Base-by-base conservation (phyloP, 2,888 invertebrate species). In the Venusia cambrica region DNA sequence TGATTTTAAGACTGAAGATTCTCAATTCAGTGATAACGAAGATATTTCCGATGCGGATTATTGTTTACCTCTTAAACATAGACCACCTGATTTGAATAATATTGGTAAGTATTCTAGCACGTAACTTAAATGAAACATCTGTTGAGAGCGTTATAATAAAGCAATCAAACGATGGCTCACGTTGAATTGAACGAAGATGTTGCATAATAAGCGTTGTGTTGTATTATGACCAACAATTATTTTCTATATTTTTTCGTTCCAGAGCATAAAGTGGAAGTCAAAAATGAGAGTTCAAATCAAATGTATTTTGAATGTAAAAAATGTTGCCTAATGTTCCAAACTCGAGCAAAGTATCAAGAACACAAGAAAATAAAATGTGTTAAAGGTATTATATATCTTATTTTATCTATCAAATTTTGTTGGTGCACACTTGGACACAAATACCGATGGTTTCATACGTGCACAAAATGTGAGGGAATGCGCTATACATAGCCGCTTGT, bases 1-100 rank as follows among this genome's bases (percentile, higher is more conserved):
- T 26, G 51, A 42, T 40, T 67, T 79, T 5, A 79, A 80, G 48
- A 63, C 61, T n/a, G 79, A 79, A 55, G 52, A 68, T 19, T 35
- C 54, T 4, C 31, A 40, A 14, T 39, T 38, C 14, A 55, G 66
- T 42, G 69, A 70, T 10, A 47, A 54, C 19, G 62, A 70, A 41
- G 70, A 71, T 16, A 67, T 62, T 42, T 51, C 62, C 3, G 76
- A 75, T 38, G 51, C 45, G 33, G 74, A 78, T 42, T 70, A 58
- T 34, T 46, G 51, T 25, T 42, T 63, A 10, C 51, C 60, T 3
- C 34, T 51, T 2, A 49, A 38, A 13, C 57, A 51, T 45, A 56
- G 38, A 7, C 41, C 63, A 15, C 62, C 71, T 18, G 59, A 58
- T 24, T 15, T 36, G 1, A 6, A 21, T 18, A 22, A 35, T 5